Percentiles rank a stretch among this genome's conserved stretches.
These are phyloP conservation scores for Acrossocheilus wenchowensis DNA, from an alignment of 2,797 vertebrate species.

Conservation along the genomic window DNA sequence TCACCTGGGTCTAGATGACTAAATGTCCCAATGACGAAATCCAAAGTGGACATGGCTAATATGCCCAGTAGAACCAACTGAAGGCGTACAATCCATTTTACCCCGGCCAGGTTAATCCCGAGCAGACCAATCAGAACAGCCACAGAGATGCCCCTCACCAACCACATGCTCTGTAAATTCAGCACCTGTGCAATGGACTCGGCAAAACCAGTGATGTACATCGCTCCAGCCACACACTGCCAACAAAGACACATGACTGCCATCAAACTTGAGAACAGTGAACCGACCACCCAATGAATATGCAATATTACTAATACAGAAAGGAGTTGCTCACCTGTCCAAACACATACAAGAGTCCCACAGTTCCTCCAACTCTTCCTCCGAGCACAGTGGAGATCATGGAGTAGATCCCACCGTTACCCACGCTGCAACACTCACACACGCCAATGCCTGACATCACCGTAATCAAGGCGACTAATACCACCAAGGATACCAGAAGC, in stretches of 20 bases:
- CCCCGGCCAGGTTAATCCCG: slow-evolving; percentile 94
- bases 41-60: slow-evolving; percentile 91
- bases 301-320: background rate
- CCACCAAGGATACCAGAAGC: slow-evolving; percentile 90
- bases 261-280: background rate
- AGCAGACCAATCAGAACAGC: slow-evolving; percentile 88
- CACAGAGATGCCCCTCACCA: slow-evolving; percentile 86
- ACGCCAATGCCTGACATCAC: slow-evolving; percentile 95
- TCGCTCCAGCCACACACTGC: slow-evolving; percentile 96
- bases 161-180: slow-evolving; percentile 87
- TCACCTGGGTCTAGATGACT: slow-evolving; percentile 93
- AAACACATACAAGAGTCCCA: slow-evolving; percentile 95
- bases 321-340: slow-evolving; percentile 85
- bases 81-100: slow-evolving; percentile 96
- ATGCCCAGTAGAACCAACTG: slow-evolving; percentile 92
- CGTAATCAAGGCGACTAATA: slow-evolving; percentile 90
- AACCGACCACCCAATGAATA: background rate
- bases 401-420: slow-evolving; percentile 92
- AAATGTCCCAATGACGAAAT: slow-evolving; percentile 95
- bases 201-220: slow-evolving; percentile 97
- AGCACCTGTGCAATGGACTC: slow-evolving; percentile 92
- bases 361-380: slow-evolving; percentile 86
- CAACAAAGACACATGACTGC: background rate
- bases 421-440: slow-evolving; percentile 83
- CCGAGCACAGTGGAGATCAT: slow-evolving; percentile 96